Percentiles rank a stretch among this genome's conserved stretches.
phyloP scores from a whole-genome alignment of 2,797 vertebrate genomes.

The Catharus ustulatus region DNA sequence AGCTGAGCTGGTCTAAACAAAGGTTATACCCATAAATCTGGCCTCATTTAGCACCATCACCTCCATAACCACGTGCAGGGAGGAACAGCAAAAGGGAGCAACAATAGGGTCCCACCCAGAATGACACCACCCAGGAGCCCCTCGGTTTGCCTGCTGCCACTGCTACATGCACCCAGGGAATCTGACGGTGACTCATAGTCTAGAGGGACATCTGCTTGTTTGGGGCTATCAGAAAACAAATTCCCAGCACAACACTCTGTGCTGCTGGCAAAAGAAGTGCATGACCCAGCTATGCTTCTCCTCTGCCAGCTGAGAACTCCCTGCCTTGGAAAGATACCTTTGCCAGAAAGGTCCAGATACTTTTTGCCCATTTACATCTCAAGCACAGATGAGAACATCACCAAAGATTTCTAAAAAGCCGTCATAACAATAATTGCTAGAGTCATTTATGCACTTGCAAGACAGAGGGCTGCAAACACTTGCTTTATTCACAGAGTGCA shows the following conservation, averaged over 20 bases:
- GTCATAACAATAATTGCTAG: neutral
- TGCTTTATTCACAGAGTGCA: neutral
- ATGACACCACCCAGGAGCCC: neutral
- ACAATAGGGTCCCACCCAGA: neutral
- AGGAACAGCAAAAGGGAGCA: accelerated
- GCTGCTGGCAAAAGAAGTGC: neutral
- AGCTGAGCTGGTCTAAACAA: neutral
- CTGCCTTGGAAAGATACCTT: conserved; percentile 13
- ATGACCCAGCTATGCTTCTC: conserved; percentile 42
- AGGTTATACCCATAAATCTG: neutral
- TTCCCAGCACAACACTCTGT: neutral
- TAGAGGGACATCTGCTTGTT: conserved; percentile 32
- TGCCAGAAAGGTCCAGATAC: neutral
- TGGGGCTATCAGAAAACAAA: neutral
- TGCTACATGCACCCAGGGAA: accelerated
- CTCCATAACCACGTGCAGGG: accelerated
- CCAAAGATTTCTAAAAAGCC: neutral
- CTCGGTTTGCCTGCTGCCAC: neutral
- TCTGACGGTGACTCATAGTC: neutral
- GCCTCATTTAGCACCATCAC: neutral
- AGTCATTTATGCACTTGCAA: neutral
- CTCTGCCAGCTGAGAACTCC: conserved; percentile 58
- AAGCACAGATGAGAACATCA: neutral
- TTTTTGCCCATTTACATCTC: conserved; percentile 3
- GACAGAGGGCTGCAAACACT: neutral